These are phyloP conservation scores for Lanistes nyassanus DNA, from an alignment of 1,140 invertebrate species.

Conservation along the genomic window DNA sequence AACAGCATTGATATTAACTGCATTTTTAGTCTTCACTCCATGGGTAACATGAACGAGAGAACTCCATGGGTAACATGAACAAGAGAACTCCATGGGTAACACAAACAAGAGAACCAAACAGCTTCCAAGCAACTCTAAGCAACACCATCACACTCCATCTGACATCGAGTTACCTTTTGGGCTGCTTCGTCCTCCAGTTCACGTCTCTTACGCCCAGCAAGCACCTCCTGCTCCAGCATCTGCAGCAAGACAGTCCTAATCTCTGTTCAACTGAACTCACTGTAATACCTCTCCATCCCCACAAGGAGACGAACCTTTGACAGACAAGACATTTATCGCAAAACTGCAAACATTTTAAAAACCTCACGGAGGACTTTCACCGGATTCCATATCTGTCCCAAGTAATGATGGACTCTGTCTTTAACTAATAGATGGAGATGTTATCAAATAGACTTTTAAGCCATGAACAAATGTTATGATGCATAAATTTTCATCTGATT, in stretches of 20 bases:
- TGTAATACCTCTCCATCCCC: background rate
- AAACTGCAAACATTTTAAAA: background rate
- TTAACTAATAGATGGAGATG: background rate
- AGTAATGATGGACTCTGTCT: background rate
- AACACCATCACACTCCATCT: too few relatives aligned
- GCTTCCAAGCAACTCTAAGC: too few relatives aligned
- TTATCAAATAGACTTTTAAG: too few relatives aligned
- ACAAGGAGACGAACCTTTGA: background rate
- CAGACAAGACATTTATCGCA: background rate
- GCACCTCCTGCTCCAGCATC: slow-evolving; percentile 58
- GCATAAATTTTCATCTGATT: too few relatives aligned
- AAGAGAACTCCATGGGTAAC: too few relatives aligned
- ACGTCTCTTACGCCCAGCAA: slow-evolving; percentile 52
- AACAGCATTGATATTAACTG: too few relatives aligned
- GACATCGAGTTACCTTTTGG: slow-evolving; percentile 40
- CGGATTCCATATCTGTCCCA: too few relatives aligned
- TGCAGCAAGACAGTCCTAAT: slow-evolving; percentile 24
- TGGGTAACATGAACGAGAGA: too few relatives aligned
- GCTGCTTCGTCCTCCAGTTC: slow-evolving; percentile 50
- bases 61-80: too few relatives aligned
- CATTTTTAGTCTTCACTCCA: too few relatives aligned
- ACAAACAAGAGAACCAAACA: too few relatives aligned
- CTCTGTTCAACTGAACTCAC: background rate
- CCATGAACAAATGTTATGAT: too few relatives aligned
- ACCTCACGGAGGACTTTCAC: background rate